Evolutionary conservation across 2,888 invertebrate genomes (phyloP), one percentile per base, ranked within the genome.

Genomic region (Agrotis exclamationis): DNA sequence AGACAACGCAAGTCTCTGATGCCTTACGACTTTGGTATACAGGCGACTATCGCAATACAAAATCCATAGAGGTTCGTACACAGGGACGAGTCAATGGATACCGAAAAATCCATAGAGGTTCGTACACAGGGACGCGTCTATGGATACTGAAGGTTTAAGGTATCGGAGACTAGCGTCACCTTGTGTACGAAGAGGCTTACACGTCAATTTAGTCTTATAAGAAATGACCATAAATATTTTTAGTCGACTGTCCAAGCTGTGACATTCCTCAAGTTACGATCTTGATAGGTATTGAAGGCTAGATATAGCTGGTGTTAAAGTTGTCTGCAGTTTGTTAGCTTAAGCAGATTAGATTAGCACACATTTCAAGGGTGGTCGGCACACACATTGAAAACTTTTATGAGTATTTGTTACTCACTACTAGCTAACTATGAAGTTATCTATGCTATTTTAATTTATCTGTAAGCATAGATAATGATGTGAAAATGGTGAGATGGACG

Each of bases 291-390:
- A 72, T 54, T 64, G 82, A 82, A 71, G 66, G 82, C 51, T 67
- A 82, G 24, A 71, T 60, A 69, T 44, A 13, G 18, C 45, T 53
- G 28, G 39, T 67, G 63, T 50, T 64, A 64, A 81, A 79, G 82
- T 78, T 71, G 79, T 71, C 82, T 67, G 66, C 76, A 56, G n/a
- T 73, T n/a, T 79, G 79, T 79, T 82, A 28, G 47, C 54, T 51
- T 64, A 69, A 54, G 22, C 6, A 63, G 79, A 80, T 80, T 62
- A 80, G 79, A 80, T 80, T 70, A 79, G 44, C 33, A 47, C 48
- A 39, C 54, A 33, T 67, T 83, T 79, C 79, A 79, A 82, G 79
- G 79, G 64, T 82, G 62, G 63, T 45, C 51, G 48, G 24, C 56
- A 16, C 47, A 81, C 56, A 70, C 62, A 64, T 76, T n/a, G 44